Percentiles rank a stretch among this genome's conserved stretches.
Evolutionary conservation across 2,888 invertebrate species (phyloP).

Genomic region (Terebella lapidaria): DNA sequence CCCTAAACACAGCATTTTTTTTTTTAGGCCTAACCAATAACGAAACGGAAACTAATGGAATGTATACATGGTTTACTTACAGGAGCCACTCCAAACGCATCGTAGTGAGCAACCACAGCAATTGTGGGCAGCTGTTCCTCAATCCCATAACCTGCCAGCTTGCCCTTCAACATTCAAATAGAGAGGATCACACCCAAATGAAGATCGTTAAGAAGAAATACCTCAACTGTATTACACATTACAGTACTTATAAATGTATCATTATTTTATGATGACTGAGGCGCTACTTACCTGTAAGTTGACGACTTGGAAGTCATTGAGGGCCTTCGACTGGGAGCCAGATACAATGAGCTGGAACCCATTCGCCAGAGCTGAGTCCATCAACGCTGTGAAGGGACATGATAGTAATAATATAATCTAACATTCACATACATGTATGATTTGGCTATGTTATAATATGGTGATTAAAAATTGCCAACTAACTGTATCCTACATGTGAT

Average conservation of each 20-base stretch:
- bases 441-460: too few relatives aligned
- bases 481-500: too few relatives aligned
- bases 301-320: conserved; percentile 76
- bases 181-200: neutral
- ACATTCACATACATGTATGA: neutral
- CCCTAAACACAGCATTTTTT: too few relatives aligned
- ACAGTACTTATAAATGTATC: too few relatives aligned
- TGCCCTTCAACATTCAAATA: conserved; percentile 36
- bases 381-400: conserved; percentile 60
- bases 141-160: conserved; percentile 64
- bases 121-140: conserved; percentile 76
- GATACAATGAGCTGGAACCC: conserved; percentile 89
- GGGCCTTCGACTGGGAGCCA: conserved; percentile 66
- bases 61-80: too few relatives aligned
- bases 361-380: conserved; percentile 84
- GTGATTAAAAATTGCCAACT: too few relatives aligned
- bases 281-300: too few relatives aligned
- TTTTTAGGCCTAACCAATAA: too few relatives aligned
- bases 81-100: conserved; percentile 82
- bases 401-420: neutral
- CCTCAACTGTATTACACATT: too few relatives aligned
- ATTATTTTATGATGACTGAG: too few relatives aligned
- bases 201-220: too few relatives aligned
- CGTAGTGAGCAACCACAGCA: conserved; percentile 87
- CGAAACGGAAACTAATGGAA: too few relatives aligned